A percentile compares a stretch with the other conserved stretches of the same genome.
Conservation (phyloP, 2,113 vertebrate species). For the Lophius piscatorius region DNA sequence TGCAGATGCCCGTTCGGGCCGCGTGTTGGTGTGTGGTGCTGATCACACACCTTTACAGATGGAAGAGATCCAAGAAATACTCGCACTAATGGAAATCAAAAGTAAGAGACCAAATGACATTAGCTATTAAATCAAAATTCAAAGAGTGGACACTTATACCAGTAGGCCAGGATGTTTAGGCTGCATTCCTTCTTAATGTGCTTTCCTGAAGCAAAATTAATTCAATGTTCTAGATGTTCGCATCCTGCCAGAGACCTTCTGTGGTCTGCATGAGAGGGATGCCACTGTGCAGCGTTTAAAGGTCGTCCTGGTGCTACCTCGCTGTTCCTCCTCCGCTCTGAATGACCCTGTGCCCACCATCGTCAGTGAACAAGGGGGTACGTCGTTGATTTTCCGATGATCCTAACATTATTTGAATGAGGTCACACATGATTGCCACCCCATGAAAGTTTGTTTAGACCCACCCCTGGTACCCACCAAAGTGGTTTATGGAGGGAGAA, state of each 20-base stretch:
- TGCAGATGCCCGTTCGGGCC: constrained; percentile 64
- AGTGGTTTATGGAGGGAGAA: too few species aligned
- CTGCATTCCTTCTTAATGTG: too few species aligned
- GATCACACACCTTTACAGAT: constrained; percentile 71
- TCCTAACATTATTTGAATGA: too few species aligned
- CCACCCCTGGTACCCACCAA: too few species aligned
- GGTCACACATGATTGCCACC: too few species aligned
- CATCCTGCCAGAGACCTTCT: constrained; percentile 83
- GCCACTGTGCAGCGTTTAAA: constrained; percentile 78
- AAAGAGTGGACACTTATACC: too few species aligned
- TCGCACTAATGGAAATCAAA: constrained; percentile 83
- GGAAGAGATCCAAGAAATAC: constrained; percentile 76
- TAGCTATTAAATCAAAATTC: too few species aligned
- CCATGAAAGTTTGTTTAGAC: too few species aligned
- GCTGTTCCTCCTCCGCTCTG: constrained; percentile 86
- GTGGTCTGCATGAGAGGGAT: constrained; percentile 77
- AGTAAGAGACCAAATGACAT: constrained; percentile 75
- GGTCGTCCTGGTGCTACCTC: constrained; percentile 87
- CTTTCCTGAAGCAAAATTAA: not conserved
- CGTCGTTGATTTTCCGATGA: not conserved
- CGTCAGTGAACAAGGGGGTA: constrained; percentile 88
- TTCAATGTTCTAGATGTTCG: constrained; percentile 80
- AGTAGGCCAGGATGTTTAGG: too few species aligned
- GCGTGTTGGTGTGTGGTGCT: constrained; percentile 84
- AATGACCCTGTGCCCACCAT: constrained; percentile 88